phyloP scores from a whole-genome alignment of 30 jellyfish, hydroid and myxozoan species.

The Aurelia aurita complex sp. Pacific region DNA sequence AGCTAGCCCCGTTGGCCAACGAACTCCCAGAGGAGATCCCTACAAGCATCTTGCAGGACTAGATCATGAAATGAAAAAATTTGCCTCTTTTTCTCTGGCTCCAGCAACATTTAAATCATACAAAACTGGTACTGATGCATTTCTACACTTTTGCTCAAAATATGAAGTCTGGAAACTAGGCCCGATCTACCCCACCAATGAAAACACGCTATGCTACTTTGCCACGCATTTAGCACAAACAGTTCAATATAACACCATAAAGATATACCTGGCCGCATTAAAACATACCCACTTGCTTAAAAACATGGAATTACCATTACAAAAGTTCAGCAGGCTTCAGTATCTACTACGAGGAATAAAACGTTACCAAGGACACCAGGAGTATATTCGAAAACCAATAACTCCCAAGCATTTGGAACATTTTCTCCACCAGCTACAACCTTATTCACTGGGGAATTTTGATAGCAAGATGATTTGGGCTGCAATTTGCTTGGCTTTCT shows the following conservation, averaged over 20 bases:
- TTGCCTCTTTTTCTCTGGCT: background rate
- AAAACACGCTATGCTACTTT: conserved; percentile 4
- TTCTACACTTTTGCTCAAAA: background rate
- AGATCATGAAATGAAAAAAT: background rate
- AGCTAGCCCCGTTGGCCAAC: conserved; percentile 16
- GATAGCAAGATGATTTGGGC: no score
- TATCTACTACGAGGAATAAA: no score
- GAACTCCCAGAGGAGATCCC: conserved; percentile 6
- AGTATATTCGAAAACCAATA: no score
- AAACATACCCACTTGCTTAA: no score
- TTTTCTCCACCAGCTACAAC: no score
- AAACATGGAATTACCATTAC: no score
- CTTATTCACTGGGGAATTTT: no score
- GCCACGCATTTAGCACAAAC: conserved; percentile 5
- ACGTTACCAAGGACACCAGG: no score
- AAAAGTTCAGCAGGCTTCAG: no score
- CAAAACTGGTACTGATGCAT: background rate
- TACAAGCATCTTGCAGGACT: conserved; percentile 3
- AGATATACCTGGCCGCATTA: no score
- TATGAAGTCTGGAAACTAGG: conserved; percentile 1
- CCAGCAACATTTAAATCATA: background rate
- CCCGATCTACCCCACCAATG: background rate
- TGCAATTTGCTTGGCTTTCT: no score
- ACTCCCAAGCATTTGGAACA: no score
- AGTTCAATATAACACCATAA: background rate